Evolutionary conservation across 2,113 vertebrate genomes (phyloP).

Genomic region (Lepus timidus): DNA sequence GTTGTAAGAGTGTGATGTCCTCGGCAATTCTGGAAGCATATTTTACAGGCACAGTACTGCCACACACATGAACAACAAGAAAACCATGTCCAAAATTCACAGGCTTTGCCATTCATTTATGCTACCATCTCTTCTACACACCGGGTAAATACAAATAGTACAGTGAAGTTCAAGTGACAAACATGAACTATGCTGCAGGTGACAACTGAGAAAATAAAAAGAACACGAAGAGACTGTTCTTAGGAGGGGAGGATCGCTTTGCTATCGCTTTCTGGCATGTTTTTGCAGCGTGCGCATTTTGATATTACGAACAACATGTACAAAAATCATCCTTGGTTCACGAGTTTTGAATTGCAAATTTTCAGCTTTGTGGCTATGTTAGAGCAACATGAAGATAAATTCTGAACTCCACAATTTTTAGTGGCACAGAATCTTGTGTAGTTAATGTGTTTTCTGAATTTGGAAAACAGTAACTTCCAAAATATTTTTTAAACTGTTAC

Average conservation of each 20-base stretch:
- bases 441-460: slow-evolving; percentile 33
- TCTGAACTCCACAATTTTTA: not conserved
- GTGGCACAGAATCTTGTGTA: not conserved
- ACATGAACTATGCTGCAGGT: slow-evolving; percentile 41
- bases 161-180: not conserved
- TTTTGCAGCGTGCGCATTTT: not conserved
- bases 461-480: slow-evolving; percentile 53
- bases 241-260: not conserved
- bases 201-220: slow-evolving; percentile 1
- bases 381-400: not conserved
- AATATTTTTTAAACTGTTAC: slow-evolving; percentile 6
- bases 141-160: slow-evolving; percentile 41
- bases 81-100: slow-evolving; percentile 52
- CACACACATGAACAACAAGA: slow-evolving; percentile 41
- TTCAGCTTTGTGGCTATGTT: not conserved
- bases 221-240: not conserved
- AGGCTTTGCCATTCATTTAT: slow-evolving; percentile 53
- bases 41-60: slow-evolving; percentile 74
- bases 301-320: not conserved
- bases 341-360: not conserved
- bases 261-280: not conserved
- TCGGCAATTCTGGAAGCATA: slow-evolving; percentile 57
- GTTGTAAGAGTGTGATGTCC: slow-evolving; percentile 73
- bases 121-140: slow-evolving; percentile 23
- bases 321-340: not conserved